phyloP scores from a whole-genome alignment of 2,888 invertebrate species.

The Oligia strigilis region DNA sequence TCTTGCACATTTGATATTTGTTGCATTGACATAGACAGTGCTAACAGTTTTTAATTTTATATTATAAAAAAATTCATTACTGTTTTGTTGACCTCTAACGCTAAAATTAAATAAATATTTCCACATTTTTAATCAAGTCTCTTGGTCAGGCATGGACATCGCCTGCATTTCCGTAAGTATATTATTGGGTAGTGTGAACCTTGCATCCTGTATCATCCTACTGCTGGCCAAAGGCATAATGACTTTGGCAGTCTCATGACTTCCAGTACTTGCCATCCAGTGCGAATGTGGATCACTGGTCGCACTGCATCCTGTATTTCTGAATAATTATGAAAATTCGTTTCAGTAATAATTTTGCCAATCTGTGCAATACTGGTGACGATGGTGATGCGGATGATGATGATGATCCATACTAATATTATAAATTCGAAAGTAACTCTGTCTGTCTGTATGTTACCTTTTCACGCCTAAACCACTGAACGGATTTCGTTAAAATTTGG shows the following conservation, averaged over 20 bases:
- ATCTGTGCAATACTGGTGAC: too few species aligned
- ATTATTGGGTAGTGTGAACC: not conserved
- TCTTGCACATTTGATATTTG: constrained; percentile 44
- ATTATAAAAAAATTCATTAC: constrained; percentile 33
- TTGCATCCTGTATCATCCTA: not conserved
- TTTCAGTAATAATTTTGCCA: too few species aligned
- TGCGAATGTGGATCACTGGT: not conserved
- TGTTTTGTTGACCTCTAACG: constrained; percentile 29
- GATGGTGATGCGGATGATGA: too few species aligned
- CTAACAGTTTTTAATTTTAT: constrained; percentile 31
- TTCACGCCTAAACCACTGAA: too few species aligned
- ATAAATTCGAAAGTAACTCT: too few species aligned
- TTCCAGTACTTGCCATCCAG: not conserved
- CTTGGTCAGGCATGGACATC: not conserved
- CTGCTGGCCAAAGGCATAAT: not conserved
- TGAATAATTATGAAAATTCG: not conserved
- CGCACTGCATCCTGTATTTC: not conserved
- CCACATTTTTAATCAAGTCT: not conserved
- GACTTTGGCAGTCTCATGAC: not conserved
- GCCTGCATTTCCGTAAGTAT: not conserved
- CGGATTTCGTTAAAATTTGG: too few species aligned
- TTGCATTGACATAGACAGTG: constrained; percentile 35
- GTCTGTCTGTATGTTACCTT: too few species aligned
- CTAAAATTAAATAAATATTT: constrained; percentile 3
- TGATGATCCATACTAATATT: too few species aligned